These are phyloP conservation scores for Amazona vittata DNA, from an alignment of 2,113 vertebrate genomes.

Conservation along the genomic window DNA sequence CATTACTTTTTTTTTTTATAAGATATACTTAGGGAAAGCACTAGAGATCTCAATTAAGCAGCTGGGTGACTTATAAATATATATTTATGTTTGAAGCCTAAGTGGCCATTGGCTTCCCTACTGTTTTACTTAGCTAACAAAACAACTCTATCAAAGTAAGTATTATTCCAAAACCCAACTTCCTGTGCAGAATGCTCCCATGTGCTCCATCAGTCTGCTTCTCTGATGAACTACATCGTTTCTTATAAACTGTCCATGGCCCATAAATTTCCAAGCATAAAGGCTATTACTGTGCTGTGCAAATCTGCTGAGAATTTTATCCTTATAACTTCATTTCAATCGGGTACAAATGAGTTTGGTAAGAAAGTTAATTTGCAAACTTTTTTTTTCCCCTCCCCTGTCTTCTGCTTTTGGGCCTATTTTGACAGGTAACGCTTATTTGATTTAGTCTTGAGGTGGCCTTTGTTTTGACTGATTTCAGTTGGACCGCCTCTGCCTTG, in stretches of 20 bases:
- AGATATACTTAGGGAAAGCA: slow-evolving; percentile 74
- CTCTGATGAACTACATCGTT: slow-evolving; percentile 92
- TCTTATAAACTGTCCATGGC: slow-evolving; percentile 95
- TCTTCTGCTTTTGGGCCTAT: not conserved
- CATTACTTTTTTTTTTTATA: slow-evolving; percentile 66
- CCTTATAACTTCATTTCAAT: slow-evolving; percentile 75
- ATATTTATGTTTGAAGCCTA: slow-evolving; percentile 87
- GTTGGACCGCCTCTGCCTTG: not conserved
- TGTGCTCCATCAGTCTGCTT: slow-evolving; percentile 85
- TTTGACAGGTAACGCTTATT: not conserved
- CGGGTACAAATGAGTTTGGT: slow-evolving; percentile 64
- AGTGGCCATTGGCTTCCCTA: slow-evolving; percentile 89
- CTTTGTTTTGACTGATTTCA: slow-evolving; percentile 23
- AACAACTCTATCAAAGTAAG: slow-evolving; percentile 91
- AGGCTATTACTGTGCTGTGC: slow-evolving; percentile 85
- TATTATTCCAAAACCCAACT: slow-evolving; percentile 93
- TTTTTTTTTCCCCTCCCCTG: accelerated
- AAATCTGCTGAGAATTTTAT: slow-evolving; percentile 81
- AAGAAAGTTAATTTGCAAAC: slow-evolving; percentile 61
- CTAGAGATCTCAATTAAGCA: slow-evolving; percentile 81
- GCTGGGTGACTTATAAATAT: slow-evolving; percentile 85
- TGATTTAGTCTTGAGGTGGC: not conserved
- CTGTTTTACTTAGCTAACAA: slow-evolving; percentile 90
- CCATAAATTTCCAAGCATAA: slow-evolving; percentile 92
- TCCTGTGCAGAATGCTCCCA: slow-evolving; percentile 87